These are phyloP conservation scores for Halocaridina rubra DNA, from an alignment of 2,888 invertebrate genomes.

Conservation along the genomic window DNA sequence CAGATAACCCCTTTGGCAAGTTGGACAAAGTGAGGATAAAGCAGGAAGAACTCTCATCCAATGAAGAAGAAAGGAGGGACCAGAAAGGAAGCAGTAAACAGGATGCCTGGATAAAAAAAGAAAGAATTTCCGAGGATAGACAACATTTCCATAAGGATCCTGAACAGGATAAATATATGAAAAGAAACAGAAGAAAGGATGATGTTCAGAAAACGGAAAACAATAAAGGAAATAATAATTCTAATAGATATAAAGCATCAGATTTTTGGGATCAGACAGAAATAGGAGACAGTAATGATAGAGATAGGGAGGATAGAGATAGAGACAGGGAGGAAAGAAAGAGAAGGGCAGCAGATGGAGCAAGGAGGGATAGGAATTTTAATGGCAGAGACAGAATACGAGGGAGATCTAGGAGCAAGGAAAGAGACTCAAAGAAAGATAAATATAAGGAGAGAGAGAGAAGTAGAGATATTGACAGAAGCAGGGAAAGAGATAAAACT, in stretches of 20 bases:
- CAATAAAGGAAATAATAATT: not conserved
- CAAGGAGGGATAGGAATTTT: not conserved
- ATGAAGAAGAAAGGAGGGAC: not conserved
- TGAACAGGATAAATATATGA: not conserved
- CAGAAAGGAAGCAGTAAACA: not conserved
- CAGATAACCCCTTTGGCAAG: constrained; percentile 27
- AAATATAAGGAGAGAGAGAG: not conserved
- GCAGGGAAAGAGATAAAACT: not conserved
- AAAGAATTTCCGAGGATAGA: not conserved
- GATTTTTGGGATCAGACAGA: constrained; percentile 34
- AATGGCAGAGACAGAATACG: not conserved
- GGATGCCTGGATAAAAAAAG: not conserved
- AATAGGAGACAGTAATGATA: not conserved
- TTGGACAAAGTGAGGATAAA: not conserved
- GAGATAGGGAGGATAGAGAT: not conserved
- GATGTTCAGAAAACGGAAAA: not conserved
- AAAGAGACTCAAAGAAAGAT: not conserved
- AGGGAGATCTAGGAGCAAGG: not conserved
- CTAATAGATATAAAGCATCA: constrained; percentile 21
- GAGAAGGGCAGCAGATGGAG: not conserved
- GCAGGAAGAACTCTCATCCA: constrained; percentile 4
- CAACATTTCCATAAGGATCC: not conserved
- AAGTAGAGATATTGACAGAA: not conserved
- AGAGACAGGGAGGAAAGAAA: no score
- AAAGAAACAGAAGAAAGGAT: not conserved